phyloP scores from a whole-genome alignment of 1,140 invertebrate genomes.

The Papilio glaucus region DNA sequence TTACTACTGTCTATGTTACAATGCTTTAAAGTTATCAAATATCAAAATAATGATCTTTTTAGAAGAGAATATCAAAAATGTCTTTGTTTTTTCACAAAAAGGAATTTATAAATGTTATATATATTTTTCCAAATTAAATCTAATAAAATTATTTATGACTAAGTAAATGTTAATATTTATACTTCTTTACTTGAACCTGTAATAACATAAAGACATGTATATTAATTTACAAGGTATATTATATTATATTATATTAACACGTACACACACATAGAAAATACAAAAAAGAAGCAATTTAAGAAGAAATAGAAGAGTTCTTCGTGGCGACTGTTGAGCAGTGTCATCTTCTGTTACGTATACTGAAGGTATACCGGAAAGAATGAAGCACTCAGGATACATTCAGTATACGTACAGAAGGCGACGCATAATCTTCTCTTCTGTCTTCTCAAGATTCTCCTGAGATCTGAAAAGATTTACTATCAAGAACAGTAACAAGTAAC shows the following conservation, averaged over 20 bases:
- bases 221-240: too few species aligned
- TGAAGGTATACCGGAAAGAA: slow-evolving; percentile 99
- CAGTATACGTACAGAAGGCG: slow-evolving; percentile 99
- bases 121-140: too few species aligned
- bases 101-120: too few species aligned
- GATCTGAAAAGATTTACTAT: slow-evolving; percentile 9
- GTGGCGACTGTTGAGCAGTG: slow-evolving; percentile 86
- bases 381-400: slow-evolving; percentile 99
- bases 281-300: slow-evolving; percentile 33
- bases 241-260: not conserved
- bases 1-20: too few species aligned
- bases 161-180: slow-evolving; percentile 20
- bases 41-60: too few species aligned
- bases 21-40: too few species aligned
- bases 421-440: slow-evolving; percentile 85
- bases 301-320: slow-evolving; percentile 50
- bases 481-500: not conserved
- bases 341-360: slow-evolving; percentile 99
- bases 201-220: not conserved
- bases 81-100: too few species aligned
- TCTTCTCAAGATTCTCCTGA: slow-evolving; percentile 40
- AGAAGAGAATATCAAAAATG: too few species aligned
- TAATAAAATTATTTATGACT: not conserved
- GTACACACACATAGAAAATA: slow-evolving; percentile 17
- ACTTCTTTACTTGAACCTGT: not conserved